These are phyloP conservation scores for Ceratitis capitata DNA, from an alignment of 1,140 invertebrate genomes.

Conservation along the genomic window DNA sequence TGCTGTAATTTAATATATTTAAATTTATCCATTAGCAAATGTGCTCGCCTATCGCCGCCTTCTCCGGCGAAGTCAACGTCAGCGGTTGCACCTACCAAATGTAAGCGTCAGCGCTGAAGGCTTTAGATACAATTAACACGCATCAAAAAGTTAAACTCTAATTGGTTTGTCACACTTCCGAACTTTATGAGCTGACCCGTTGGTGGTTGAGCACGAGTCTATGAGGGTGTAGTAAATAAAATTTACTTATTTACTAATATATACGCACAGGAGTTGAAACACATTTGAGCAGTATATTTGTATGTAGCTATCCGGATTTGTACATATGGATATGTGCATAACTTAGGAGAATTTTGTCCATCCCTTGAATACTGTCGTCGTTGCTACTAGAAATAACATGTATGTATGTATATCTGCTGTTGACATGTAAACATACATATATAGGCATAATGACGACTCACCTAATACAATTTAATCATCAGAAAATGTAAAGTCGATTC, in stretches of 20 bases:
- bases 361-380: not conserved
- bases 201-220: not conserved
- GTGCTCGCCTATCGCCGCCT: not conserved
- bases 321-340: not conserved
- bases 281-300: no score
- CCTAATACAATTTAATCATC: not conserved
- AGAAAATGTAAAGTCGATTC: not conserved
- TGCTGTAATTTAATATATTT: not conserved
- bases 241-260: not conserved
- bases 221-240: not conserved
- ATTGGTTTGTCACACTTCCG: constrained; percentile 35
- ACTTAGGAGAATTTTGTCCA: not conserved
- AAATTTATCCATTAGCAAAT: constrained; percentile 1
- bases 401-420: not conserved
- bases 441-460: not conserved
- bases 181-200: not conserved
- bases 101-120: no score
- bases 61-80: not conserved
- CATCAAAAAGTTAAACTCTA: constrained; percentile 27
- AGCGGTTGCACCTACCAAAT: not conserved
- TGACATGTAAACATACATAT: not conserved
- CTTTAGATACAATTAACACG: constrained; percentile 29
- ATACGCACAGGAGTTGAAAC: not conserved
- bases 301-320: not conserved
- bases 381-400: not conserved